A percentile compares a stretch with the other conserved stretches of the same genome.
phyloP scores from a whole-genome alignment of 2,113 vertebrate genomes.

The Engraulis encrasicolus region DNA sequence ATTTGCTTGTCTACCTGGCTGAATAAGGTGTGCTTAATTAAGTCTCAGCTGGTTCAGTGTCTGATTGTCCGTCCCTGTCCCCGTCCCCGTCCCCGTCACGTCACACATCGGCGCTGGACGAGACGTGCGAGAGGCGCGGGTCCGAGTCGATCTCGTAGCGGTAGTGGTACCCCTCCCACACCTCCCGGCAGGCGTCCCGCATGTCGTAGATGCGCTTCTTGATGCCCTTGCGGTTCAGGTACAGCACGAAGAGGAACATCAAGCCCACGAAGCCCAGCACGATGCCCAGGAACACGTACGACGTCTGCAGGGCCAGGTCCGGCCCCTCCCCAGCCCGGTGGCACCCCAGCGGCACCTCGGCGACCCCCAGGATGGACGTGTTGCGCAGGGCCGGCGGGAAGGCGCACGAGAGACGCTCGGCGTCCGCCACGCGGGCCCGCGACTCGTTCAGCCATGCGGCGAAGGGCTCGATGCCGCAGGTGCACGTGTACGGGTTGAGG shows the following conservation, averaged over 20 bases:
- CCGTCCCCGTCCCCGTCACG: no score
- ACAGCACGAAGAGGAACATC: conserved; percentile 81
- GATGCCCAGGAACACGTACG: conserved; percentile 76
- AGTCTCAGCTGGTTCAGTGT: no score
- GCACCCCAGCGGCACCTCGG: conserved; percentile 66
- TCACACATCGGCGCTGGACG: conserved; percentile 68
- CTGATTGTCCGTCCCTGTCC: no score
- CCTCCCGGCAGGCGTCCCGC: conserved; percentile 77
- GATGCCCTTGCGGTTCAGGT: conserved; percentile 81
- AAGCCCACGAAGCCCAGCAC: conserved; percentile 78
- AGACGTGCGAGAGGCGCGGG: conserved; percentile 72
- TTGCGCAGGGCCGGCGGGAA: conserved; percentile 72
- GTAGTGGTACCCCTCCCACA: conserved; percentile 81
- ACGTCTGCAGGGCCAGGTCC: conserved; percentile 76
- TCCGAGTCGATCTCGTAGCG: conserved; percentile 77
- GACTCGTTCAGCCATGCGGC: conserved; percentile 75
- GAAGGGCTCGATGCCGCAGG: conserved; percentile 74
- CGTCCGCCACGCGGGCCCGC: conserved; percentile 59
- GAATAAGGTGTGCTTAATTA: no score
- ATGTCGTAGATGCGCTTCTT: conserved; percentile 75
- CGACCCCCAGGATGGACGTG: conserved; percentile 63
- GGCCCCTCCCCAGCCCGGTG: conserved; percentile 55
- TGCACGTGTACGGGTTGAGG: conserved; percentile 76
- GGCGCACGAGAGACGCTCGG: conserved; percentile 62
- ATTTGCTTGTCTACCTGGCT: no score